These are phyloP conservation scores for Drosophila borealis DNA, from an alignment of 2,888 invertebrate genomes.

Conservation along the genomic window DNA sequence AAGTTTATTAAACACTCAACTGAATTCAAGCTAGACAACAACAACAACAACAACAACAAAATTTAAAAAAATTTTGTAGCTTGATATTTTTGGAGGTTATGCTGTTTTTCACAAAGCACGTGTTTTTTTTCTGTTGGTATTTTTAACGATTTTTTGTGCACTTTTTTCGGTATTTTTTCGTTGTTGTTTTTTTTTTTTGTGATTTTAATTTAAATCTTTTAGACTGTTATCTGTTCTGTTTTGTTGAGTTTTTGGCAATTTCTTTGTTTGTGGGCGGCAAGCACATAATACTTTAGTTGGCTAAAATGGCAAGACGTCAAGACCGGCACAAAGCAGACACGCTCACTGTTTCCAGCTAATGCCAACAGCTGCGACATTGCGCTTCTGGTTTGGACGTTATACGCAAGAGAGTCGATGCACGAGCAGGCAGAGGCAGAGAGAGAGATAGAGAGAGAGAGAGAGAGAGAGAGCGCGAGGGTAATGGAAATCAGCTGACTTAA, in stretches of 20 bases:
- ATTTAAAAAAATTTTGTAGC: no score
- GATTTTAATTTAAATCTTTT: neutral
- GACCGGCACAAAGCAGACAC: constrained; percentile 17
- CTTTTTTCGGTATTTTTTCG: no score
- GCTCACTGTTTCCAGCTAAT: constrained; percentile 19
- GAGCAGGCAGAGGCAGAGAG: neutral
- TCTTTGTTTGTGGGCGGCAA: neutral
- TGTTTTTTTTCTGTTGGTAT: no score
- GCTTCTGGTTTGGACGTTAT: constrained; percentile 1
- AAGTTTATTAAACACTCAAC: no score
- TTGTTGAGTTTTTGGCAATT: neutral
- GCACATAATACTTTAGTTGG: neutral
- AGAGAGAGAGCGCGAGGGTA: neutral
- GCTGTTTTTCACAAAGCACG: no score
- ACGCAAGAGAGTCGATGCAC: neutral
- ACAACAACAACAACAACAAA: no score
- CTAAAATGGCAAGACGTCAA: constrained; percentile 1
- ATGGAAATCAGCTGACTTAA: neutral
- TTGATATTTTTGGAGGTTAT: no score
- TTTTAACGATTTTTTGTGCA: no score
- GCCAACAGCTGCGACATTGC: constrained; percentile 6
- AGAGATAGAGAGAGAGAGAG: neutral
- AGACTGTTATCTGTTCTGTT: neutral
- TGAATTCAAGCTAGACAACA: no score
- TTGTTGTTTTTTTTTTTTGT: neutral